Conservation (phyloP, 2,888 invertebrate genomes). For the Steinernema scapterisci region DNA sequence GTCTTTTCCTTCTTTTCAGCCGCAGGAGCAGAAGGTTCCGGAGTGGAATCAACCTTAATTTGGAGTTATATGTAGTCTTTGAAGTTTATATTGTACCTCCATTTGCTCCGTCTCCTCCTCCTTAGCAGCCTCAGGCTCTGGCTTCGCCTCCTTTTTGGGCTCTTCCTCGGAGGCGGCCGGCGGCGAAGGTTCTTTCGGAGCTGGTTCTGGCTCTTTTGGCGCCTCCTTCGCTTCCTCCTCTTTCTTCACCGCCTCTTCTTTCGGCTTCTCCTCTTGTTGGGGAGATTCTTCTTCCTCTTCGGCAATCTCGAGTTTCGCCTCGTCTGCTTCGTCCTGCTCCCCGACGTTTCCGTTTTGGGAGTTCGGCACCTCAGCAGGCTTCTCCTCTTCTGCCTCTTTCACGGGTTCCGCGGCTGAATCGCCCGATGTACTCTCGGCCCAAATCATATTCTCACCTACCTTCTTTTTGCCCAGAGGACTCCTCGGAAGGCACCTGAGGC, state of each 20-base stretch:
- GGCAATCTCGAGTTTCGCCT: constrained; percentile 11
- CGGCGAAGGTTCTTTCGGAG: not conserved
- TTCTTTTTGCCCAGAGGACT: not conserved
- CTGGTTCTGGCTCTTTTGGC: not conserved
- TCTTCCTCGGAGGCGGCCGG: constrained; percentile 34
- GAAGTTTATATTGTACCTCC: not conserved
- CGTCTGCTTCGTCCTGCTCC: not conserved
- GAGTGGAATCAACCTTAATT: too few relatives aligned
- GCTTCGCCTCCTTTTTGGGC: constrained; percentile 30
- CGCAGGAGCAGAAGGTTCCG: constrained; percentile 28
- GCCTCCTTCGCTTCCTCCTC: constrained; percentile 30
- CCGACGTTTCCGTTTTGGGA: constrained; percentile 19
- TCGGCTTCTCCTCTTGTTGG: constrained; percentile 39
- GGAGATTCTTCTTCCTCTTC: constrained; percentile 8
- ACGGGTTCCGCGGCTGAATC: not conserved
- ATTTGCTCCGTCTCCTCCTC: constrained; percentile 10
- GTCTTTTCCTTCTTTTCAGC: constrained; percentile 30
- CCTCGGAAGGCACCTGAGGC: constrained; percentile 25
- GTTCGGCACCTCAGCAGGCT: constrained; percentile 17
- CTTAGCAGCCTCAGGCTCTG: constrained; percentile 36
- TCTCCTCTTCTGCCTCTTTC: not conserved
- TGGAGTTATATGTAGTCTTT: not conserved
- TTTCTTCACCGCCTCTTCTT: constrained; percentile 17
- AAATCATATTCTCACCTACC: not conserved
- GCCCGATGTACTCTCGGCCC: not conserved